These are phyloP conservation scores for Parotocinclus haroldoi DNA, from an alignment of 2,797 vertebrate genomes.

Conservation along the genomic window DNA sequence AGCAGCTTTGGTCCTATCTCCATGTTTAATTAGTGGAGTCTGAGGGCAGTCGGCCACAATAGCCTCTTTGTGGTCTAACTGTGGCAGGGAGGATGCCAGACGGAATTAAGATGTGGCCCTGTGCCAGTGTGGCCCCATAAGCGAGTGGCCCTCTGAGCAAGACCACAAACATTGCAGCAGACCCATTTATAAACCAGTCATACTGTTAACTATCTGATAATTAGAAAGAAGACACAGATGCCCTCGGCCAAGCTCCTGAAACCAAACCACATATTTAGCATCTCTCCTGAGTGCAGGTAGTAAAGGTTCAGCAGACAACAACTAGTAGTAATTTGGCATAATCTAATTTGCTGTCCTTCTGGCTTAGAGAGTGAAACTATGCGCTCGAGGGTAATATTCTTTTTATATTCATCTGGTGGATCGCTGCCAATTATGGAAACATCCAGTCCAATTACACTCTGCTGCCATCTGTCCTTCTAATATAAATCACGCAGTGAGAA, in stretches of 20 bases:
- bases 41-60: conserved; percentile 77
- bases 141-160: conserved; percentile 56
- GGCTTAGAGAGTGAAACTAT: conserved; percentile 42
- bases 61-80: conserved; percentile 80
- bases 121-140: conserved; percentile 68
- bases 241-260: conserved; percentile 44
- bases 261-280: conserved; percentile 26
- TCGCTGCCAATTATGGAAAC: conserved; percentile 57
- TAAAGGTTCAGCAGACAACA: conserved; percentile 28
- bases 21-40: conserved; percentile 79
- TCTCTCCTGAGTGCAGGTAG: conserved; percentile 28
- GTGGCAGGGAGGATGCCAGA: conserved; percentile 72
- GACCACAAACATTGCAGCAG: conserved; percentile 43
- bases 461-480: conserved; percentile 69
- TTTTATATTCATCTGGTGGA: conserved; percentile 39
- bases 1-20: conserved; percentile 67
- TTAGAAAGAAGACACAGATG: conserved; percentile 50
- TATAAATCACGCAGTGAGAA: conserved; percentile 63
- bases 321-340: neutral
- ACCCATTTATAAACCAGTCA: conserved; percentile 47
- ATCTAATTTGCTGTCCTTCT: neutral
- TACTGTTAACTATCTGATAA: conserved; percentile 43
- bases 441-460: conserved; percentile 58
- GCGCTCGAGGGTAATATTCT: conserved; percentile 26
- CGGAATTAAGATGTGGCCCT: conserved; percentile 78